phyloP scores from a whole-genome alignment of 2,113 vertebrate species.

The Orthochromis malagaraziensis region DNA sequence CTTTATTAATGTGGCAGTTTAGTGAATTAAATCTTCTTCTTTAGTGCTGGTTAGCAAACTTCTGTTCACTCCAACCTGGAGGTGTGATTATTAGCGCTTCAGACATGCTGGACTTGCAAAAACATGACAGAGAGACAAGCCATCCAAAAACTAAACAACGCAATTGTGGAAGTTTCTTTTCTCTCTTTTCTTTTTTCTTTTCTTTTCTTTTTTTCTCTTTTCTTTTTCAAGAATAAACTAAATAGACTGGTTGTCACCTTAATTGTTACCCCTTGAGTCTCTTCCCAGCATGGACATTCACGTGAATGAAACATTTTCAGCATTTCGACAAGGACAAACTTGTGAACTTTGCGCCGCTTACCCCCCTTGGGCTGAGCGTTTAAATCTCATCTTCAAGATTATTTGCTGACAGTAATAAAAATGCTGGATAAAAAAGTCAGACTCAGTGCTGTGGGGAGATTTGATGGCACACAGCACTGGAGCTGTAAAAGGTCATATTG shows the following conservation, averaged over 20 bases:
- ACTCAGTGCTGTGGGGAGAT: not conserved
- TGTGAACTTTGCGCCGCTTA: not conserved
- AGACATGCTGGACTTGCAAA: not conserved
- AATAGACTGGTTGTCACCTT: not conserved
- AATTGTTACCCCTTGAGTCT: not conserved
- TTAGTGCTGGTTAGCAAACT: not conserved
- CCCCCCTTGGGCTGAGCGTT: not conserved
- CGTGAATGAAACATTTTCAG: not conserved
- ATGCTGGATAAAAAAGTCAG: not conserved
- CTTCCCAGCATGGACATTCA: not conserved
- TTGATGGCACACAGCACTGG: not conserved
- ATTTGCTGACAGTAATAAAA: not conserved
- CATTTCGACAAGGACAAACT: not conserved
- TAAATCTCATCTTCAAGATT: not conserved
- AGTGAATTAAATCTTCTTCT: not conserved
- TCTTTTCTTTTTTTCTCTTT: accelerated
- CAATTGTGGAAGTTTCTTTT: not conserved
- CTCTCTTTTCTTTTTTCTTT: accelerated
- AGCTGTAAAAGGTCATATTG: not conserved
- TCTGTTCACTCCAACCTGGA: not conserved
- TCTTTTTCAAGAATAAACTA: not conserved
- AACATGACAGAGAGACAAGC: not conserved
- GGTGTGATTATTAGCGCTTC: not conserved
- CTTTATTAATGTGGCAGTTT: not conserved
- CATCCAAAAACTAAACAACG: not conserved